Conservation (phyloP, 2,888 invertebrate genomes). For the Ferrisia virgata region DNA sequence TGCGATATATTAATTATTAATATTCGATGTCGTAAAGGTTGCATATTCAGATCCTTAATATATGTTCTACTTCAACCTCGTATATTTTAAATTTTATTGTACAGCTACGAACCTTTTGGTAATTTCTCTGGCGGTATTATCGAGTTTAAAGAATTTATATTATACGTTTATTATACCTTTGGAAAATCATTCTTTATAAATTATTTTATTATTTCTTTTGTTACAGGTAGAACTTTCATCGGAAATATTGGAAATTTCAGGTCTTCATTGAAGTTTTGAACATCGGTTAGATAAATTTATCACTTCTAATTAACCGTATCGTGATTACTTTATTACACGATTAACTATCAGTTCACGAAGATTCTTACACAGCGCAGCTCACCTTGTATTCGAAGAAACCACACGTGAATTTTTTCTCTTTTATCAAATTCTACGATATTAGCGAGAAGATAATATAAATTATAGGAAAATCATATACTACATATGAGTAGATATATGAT, state of each 20-base stretch:
- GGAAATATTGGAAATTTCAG: not conserved
- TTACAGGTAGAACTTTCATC: not conserved
- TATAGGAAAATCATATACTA: not conserved
- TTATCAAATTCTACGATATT: not conserved
- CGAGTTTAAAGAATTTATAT: not conserved
- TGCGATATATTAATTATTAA: not conserved
- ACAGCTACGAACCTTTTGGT: too few species aligned
- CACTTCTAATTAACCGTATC: not conserved
- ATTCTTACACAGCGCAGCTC: too few species aligned
- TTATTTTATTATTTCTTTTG: not conserved
- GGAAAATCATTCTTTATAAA: not conserved
- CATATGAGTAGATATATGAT: too few species aligned
- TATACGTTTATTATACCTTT: too few species aligned
- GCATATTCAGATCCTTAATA: not conserved
- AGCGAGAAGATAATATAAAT: not conserved
- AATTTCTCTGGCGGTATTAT: not conserved
- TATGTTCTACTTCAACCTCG: not conserved
- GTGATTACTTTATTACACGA: slow-evolving; percentile 6
- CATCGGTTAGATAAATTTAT: not conserved
- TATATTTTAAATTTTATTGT: not conserved
- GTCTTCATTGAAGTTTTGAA: not conserved
- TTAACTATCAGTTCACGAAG: too few species aligned
- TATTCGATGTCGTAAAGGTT: not conserved
- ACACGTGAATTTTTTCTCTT: not conserved
- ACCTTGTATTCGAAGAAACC: not conserved